These are phyloP conservation scores for Eurois occulta DNA, from an alignment of 2,888 invertebrate species.

Conservation along the genomic window DNA sequence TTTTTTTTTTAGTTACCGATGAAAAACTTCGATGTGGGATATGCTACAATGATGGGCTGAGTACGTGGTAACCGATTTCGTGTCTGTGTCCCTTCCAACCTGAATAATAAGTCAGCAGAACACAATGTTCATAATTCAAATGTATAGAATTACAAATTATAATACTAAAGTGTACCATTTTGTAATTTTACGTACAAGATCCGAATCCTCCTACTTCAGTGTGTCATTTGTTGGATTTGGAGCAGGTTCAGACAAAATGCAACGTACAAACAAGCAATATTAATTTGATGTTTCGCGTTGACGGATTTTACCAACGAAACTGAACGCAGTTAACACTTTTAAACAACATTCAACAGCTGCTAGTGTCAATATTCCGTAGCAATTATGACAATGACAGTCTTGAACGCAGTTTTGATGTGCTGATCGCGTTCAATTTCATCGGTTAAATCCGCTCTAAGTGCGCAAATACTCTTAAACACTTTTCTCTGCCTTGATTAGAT, in stretches of 20 bases:
- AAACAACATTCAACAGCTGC: not conserved
- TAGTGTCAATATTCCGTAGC: not conserved
- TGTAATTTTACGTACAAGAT: not conserved
- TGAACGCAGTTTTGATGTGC: not conserved
- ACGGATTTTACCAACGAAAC: not conserved
- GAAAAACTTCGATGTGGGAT: too few relatives aligned
- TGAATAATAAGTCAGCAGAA: too few relatives aligned
- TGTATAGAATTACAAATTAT: not conserved
- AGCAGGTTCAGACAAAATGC: not conserved
- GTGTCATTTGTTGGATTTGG: not conserved
- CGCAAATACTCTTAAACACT: not conserved
- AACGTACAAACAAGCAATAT: not conserved
- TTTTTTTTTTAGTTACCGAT: too few relatives aligned
- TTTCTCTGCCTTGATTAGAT: conserved; percentile 11
- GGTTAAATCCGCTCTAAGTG: not conserved
- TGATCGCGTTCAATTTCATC: not conserved
- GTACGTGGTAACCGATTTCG: too few relatives aligned
- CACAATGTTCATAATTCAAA: not conserved
- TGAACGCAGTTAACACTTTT: not conserved
- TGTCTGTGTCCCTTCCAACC: too few relatives aligned
- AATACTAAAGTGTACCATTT: not conserved
- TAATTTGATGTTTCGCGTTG: not conserved
- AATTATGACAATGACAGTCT: not conserved
- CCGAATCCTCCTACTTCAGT: not conserved
- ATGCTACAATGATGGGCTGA: too few relatives aligned